phyloP scores from a whole-genome alignment of 2,888 invertebrate genomes.

The Brachyopa scutellaris region DNA sequence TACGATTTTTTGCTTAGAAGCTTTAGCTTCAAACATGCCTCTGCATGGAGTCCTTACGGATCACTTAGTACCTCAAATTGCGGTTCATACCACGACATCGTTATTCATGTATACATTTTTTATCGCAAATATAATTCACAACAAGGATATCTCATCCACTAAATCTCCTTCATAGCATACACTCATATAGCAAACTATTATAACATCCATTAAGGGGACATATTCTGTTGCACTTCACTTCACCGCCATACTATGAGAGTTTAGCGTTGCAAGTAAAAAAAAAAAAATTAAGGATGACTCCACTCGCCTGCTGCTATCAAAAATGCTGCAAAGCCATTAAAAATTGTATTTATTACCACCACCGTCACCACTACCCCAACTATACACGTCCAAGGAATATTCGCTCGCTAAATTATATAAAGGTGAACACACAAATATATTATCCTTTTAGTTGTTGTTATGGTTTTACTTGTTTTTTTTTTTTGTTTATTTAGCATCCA shows the following conservation, averaged over 20 bases:
- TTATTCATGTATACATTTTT: too few species aligned
- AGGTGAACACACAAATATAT: constrained; percentile 68
- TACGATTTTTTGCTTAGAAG: too few species aligned
- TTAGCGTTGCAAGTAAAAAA: neutral
- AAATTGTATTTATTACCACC: constrained; percentile 77
- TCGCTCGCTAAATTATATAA: constrained; percentile 65
- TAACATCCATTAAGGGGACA: constrained; percentile 66
- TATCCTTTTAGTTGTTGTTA: constrained; percentile 66
- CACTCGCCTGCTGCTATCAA: constrained; percentile 73
- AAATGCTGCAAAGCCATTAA: constrained; percentile 77
- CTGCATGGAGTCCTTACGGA: too few species aligned
- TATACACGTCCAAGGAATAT: constrained; percentile 43
- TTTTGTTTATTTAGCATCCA: constrained; percentile 33
- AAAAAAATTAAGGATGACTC: constrained; percentile 8
- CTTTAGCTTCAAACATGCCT: too few species aligned
- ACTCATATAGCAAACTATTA: constrained; percentile 55
- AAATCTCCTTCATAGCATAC: constrained; percentile 51
- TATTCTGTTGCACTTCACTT: constrained; percentile 68
- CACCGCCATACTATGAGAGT: constrained; percentile 32
- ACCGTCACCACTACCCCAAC: neutral
- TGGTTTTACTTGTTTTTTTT: constrained; percentile 12
- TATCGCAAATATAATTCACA: constrained; percentile 53
- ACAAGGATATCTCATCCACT: constrained; percentile 41
- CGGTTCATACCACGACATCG: too few species aligned
- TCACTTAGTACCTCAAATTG: too few species aligned